Evolutionary conservation across 1,140 invertebrate genomes (phyloP).

Genomic region (Ooceraea biroi): DNA sequence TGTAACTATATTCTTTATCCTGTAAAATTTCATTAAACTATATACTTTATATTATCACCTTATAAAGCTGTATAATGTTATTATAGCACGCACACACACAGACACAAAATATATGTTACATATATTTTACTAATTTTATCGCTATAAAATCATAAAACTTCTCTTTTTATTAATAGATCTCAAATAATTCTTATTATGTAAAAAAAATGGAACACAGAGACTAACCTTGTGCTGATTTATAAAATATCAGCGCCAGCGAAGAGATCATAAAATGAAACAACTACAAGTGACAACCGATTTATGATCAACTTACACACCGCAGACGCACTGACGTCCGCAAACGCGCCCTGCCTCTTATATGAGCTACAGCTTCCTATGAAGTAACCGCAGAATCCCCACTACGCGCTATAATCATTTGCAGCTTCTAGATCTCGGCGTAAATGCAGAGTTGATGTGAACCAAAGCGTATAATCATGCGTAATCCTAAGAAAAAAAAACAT

Average conservation of each 20-base stretch:
- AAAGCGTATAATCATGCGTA: background rate
- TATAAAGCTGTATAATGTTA: background rate
- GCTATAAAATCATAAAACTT: background rate
- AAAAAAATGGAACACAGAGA: background rate
- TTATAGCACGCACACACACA: background rate
- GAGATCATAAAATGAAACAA: background rate
- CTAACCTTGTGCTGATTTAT: slow-evolving; percentile 1
- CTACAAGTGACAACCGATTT: slow-evolving; percentile 26
- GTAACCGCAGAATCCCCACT: slow-evolving; percentile 71
- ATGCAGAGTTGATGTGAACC: background rate
- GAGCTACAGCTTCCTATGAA: slow-evolving; percentile 63
- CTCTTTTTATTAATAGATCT: background rate
- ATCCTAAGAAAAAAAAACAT: background rate
- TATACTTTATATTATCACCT: too few relatives aligned
- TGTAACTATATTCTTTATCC: too few relatives aligned
- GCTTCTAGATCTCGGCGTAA: background rate
- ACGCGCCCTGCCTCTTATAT: slow-evolving; percentile 71
- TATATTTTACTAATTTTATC: background rate
- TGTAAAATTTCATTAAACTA: too few relatives aligned
- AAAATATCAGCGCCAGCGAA: background rate
- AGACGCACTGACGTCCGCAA: slow-evolving; percentile 53
- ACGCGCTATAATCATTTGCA: slow-evolving; percentile 34
- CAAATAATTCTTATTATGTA: background rate
- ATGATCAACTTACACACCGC: slow-evolving; percentile 46
- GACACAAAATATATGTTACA: background rate